Evolutionary conservation across 2,113 vertebrate genomes (phyloP).

Genomic region (Herpailurus yagouaroundi): DNA sequence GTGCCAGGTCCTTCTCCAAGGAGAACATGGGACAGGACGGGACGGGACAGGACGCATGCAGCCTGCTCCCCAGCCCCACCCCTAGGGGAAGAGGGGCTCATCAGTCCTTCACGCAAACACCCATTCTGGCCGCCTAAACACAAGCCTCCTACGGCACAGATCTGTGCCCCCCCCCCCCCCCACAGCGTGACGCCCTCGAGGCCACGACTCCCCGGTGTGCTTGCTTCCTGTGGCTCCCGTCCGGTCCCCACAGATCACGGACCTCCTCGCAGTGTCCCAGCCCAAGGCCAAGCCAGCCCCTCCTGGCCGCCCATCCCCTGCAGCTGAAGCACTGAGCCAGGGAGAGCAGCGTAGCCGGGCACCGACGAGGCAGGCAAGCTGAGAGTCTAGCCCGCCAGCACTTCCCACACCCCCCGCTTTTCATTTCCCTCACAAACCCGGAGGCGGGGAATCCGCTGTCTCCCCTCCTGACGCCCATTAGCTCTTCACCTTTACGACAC

Average conservation of each 20-base stretch:
- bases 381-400: neutral
- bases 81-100: neutral
- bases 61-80: neutral
- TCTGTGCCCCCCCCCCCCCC: too few species aligned
- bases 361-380: too few species aligned
- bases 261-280: neutral
- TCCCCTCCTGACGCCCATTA: neutral
- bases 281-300: neutral
- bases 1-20: neutral
- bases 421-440: neutral
- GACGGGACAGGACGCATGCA: neutral
- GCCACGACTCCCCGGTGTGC: rapidly evolving
- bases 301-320: too few species aligned
- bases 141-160: rapidly evolving
- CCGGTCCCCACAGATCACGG: neutral
- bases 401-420: neutral
- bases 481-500: neutral
- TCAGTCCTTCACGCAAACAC: neutral
- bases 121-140: neutral
- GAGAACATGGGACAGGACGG: rapidly evolving
- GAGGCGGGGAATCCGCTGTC: neutral
- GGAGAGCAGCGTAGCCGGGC: rapidly evolving
- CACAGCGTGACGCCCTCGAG: too few species aligned
- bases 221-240: neutral
- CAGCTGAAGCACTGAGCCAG: neutral